Evolutionary conservation across 2,888 invertebrate species (phyloP), one percentile per base, ranked within the genome.

Genomic region (Synergus japonicus): DNA sequence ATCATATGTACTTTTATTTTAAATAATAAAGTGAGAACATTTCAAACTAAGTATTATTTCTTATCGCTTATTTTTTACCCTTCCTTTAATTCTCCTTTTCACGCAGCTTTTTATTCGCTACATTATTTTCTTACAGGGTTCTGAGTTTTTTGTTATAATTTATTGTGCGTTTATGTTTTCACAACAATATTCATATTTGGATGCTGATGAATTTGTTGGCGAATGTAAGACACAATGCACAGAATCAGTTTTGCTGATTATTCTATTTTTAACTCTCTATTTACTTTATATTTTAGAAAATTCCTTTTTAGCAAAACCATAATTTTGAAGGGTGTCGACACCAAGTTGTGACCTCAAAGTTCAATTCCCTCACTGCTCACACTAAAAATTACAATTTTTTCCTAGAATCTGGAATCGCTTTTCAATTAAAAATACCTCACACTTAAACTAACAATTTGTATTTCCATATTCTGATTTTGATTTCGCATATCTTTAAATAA

Each of bases 1-100:
- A 87, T 87, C 82, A 86, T 87, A 87, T 89, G 89, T 90, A 90
- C 84, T 86, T 89, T 90, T 88, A 85, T 89, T 89, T 82, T 87
- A 85, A 83, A 54, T 8, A 89, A 90, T 88, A 90, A 91, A 89
- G 86, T 85, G 76, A 85, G 84, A 85, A 77, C 58, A 77, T 81
- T 49, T 77, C 69, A 37, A 49, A 73, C 29, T 73, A 41, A 29
- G 73, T 73, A 37, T 90, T 88, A 87, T 91, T 90, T 90, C 87
- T 89, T 89, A 73, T 73, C 87, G 89, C 86, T 90, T 89, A 84
- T 84, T 90, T 90, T 90, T 84, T 87, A 91, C 90, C 89, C 85
- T 87, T 86, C 89, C 86, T 85, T 85, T 89, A 86, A 86, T 83
- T 84, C 81, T 83, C 83, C 54, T 80, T 83, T 82, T 81, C 79